Evolutionary conservation across 2,797 vertebrate species (phyloP).

Genomic region (Nothura maculosa): DNA sequence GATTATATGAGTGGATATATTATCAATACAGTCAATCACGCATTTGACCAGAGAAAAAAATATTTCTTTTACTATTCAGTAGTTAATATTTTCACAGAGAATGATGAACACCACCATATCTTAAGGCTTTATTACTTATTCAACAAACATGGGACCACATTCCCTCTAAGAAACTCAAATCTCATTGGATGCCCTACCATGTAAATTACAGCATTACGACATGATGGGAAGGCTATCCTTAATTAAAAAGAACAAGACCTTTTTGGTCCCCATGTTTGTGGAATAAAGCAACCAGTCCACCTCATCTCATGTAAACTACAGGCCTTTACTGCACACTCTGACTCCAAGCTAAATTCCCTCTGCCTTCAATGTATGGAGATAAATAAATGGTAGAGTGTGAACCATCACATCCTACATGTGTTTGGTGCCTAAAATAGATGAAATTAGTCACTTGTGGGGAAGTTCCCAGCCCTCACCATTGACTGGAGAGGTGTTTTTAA

Average conservation of each 20-base stretch:
- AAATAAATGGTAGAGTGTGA: neutral
- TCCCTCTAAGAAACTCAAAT: neutral
- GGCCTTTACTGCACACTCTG: neutral
- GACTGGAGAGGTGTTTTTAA: neutral
- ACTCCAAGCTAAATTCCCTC: neutral
- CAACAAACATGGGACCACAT: neutral
- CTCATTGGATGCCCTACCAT: neutral
- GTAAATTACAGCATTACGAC: neutral
- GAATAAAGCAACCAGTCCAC: neutral
- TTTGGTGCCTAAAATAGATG: neutral
- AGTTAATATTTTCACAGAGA: neutral
- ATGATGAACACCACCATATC: neutral
- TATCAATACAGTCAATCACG: neutral
- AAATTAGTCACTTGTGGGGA: neutral
- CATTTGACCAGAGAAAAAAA: neutral
- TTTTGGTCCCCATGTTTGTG: neutral
- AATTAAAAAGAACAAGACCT: neutral
- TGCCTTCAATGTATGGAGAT: neutral
- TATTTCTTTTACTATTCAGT: neutral
- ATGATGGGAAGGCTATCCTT: neutral
- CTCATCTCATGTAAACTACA: neutral
- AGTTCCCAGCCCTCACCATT: neutral
- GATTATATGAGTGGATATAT: neutral
- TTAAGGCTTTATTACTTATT: neutral
- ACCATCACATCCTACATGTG: neutral